Evolutionary conservation across 2,888 invertebrate species (phyloP).

Genomic region (Agrilus biguttatus): DNA sequence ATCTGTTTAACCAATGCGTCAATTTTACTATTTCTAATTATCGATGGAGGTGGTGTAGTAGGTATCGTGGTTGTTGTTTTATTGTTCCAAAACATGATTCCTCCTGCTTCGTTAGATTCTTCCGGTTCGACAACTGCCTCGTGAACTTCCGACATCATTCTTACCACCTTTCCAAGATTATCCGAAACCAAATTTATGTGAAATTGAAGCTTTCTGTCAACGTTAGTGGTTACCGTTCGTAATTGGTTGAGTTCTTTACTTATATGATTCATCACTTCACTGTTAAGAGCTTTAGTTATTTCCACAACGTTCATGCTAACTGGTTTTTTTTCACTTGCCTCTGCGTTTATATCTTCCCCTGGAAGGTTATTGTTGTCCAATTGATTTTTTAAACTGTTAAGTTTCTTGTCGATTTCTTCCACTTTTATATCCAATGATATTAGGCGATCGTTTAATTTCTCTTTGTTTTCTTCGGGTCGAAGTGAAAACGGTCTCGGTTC

Average conservation of each 20-base stretch:
- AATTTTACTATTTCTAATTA: conserved; percentile 54
- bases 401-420: conserved; percentile 64
- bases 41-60: conserved; percentile 41
- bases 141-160: conserved; percentile 69
- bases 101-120: conserved; percentile 28
- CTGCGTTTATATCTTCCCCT: conserved; percentile 71
- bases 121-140: conserved; percentile 69
- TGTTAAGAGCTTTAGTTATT: conserved; percentile 69
- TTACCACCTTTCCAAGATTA: conserved; percentile 62
- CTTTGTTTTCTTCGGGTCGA: conserved; percentile 6
- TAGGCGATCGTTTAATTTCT: conserved; percentile 47
- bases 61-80: conserved; percentile 44
- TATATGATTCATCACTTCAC: conserved; percentile 66
- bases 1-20: conserved; percentile 71
- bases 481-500: conserved; percentile 12
- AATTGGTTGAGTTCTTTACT: conserved; percentile 69
- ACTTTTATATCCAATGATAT: conserved; percentile 70
- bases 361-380: conserved; percentile 70
- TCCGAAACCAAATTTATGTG: conserved; percentile 74
- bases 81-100: conserved; percentile 27
- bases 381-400: conserved; percentile 66
- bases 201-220: conserved; percentile 71
- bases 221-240: conserved; percentile 60
- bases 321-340: conserved; percentile 77
- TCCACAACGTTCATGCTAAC: conserved; percentile 71